Evolutionary conservation across 2,797 vertebrate species (phyloP).

Genomic region (Betta splendens): DNA sequence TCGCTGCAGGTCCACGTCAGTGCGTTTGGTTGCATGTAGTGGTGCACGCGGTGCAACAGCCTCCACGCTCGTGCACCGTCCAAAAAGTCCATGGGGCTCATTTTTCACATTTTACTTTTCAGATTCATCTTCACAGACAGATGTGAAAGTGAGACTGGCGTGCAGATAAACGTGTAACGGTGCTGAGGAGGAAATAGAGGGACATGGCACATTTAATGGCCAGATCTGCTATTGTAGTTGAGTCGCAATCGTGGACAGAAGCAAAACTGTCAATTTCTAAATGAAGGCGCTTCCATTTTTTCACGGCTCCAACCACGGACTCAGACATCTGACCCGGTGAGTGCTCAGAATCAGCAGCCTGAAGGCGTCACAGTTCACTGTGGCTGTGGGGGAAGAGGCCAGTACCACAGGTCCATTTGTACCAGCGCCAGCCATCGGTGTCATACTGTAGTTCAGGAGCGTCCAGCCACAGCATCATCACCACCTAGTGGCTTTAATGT

Average conservation of each 20-base stretch:
- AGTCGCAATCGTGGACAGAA: conserved; percentile 47
- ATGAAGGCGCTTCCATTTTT: conserved; percentile 25
- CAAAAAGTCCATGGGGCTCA: conserved; percentile 36
- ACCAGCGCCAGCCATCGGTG: no score
- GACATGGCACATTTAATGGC: conserved; percentile 66
- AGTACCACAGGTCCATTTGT: conserved; percentile 32
- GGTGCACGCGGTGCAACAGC: conserved; percentile 27
- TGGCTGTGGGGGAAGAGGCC: conserved; percentile 67
- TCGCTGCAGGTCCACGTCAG: conserved; percentile 4
- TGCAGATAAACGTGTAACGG: no score
- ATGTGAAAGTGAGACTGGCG: conserved; percentile 55
- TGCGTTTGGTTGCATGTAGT: conserved; percentile 17
- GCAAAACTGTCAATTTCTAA: conserved; percentile 42
- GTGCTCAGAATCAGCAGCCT: conserved; percentile 44
- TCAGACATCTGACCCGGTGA: conserved; percentile 27
- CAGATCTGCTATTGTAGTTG: conserved; percentile 75
- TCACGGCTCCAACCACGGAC: conserved; percentile 30
- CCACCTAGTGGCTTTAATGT: no score
- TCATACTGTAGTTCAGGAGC: no score
- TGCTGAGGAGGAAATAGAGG: conserved; percentile 56
- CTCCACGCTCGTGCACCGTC: conserved; percentile 8
- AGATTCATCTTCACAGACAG: conserved; percentile 28
- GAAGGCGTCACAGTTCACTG: conserved; percentile 45
- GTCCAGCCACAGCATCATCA: conserved; percentile 3
- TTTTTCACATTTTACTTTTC: conserved; percentile 37